phyloP scores from a whole-genome alignment of 1,140 invertebrate genomes.

The Sipha flava region DNA sequence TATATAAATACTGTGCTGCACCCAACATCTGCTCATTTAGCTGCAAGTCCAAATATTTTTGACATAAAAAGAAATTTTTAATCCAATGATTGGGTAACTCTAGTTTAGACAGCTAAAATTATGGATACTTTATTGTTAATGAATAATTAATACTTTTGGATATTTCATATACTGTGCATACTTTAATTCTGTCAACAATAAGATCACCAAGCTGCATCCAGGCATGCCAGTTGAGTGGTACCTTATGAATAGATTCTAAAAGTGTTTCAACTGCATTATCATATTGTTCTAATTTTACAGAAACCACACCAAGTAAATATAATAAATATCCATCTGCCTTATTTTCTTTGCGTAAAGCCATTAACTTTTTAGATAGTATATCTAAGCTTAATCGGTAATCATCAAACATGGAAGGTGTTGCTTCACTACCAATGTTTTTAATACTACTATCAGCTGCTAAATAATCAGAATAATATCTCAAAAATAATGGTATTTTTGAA shows the following conservation, averaged over 20 bases:
- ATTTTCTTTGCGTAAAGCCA: neutral
- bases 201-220: constrained; percentile 87
- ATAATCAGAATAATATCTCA: constrained; percentile 24
- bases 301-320: constrained; percentile 84
- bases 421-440: constrained; percentile 16
- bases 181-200: constrained; percentile 60
- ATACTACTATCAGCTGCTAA: constrained; percentile 1
- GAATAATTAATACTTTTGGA: neutral
- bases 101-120: neutral
- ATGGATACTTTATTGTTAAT: neutral
- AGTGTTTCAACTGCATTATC: constrained; percentile 67
- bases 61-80: constrained; percentile 83
- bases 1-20: constrained; percentile 66
- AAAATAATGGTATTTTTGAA: neutral
- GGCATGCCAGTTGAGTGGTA: constrained; percentile 83
- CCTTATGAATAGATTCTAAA: constrained; percentile 62
- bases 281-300: constrained; percentile 76
- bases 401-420: constrained; percentile 5
- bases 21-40: constrained; percentile 80
- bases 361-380: neutral
- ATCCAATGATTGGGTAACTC: constrained; percentile 85
- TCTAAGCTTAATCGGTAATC: neutral
- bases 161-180: neutral
- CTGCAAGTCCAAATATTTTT: constrained; percentile 84
- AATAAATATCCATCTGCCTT: constrained; percentile 78